Base-by-base conservation (phyloP, 2,888 invertebrate species). In the Luffia ferchaultella region DNA sequence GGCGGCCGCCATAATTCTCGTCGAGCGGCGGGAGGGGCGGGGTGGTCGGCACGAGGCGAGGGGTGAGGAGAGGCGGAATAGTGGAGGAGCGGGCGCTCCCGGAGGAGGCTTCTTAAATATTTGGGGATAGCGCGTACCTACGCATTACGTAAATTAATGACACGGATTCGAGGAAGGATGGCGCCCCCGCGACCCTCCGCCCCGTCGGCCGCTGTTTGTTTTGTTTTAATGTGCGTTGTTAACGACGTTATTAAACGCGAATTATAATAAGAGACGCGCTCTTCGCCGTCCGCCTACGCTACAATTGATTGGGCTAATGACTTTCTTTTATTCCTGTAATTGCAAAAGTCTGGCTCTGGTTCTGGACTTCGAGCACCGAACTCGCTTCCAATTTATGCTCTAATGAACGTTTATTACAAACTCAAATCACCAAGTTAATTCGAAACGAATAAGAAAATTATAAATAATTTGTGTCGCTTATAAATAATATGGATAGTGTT, bases 1-100 rank as follows among this genome's bases (percentile, higher is more conserved):
- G 84, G 85, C 85, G 85, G 83, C 85, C 85, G 87, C 87, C 86
- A 86, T 85, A 85, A 85, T 83, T 85, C 85, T 85, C 80, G 76
- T 73, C 79, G 67, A 79, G 58, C 70, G 62, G 67, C 58, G 70
- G 71, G 62, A 30, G 50, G 46, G 40, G 46, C 46, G 68, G 66
- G 63, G 61, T 67, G 68, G 55, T 67, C 63, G 55, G 62, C 58
- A 51, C 18, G 50, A 50, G 48, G 47, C 46, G 50, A 52, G 30
- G 5, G 30, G 30, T 12, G 30, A 3, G 30, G 7, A 57, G 62
- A 68, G 60, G 60, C 54, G 63, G 67, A 68, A 73, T 79, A 80
- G 82, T 78, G 83, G 79, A 75, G 80, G 69, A 75, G 65, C 75
- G 76, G 78, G 75, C 73, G 77, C 80, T 77, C 79, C 77, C 78